Evolutionary conservation across 1,140 invertebrate species (phyloP).

Genomic region (Drosophila sechellia): DNA sequence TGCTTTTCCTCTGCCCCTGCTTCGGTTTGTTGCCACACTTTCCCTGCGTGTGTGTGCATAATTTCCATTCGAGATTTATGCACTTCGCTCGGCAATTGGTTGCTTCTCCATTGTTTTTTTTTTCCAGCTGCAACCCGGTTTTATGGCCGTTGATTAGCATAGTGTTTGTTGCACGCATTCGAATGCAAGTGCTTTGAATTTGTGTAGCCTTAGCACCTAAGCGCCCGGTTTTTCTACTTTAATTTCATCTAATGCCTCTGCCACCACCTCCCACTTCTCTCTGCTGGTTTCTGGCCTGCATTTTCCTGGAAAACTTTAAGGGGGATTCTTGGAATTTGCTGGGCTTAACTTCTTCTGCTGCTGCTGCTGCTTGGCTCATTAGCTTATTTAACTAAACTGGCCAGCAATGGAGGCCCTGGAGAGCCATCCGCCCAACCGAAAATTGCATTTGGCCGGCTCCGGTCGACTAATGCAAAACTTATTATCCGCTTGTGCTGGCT

Average conservation of each 20-base stretch:
- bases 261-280: not conserved
- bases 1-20: not conserved
- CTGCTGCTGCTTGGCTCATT: constrained; percentile 15
- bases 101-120: constrained; percentile 1
- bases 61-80: constrained; percentile 38
- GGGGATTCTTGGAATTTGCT: not conserved
- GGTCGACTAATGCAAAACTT: constrained; percentile 56
- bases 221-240: not conserved
- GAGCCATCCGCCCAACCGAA: constrained; percentile 2
- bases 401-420: not conserved
- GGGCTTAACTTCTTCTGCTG: not conserved
- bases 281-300: not conserved
- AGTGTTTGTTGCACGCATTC: constrained; percentile 17
- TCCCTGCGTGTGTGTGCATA: constrained; percentile 11
- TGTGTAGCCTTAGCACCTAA: not conserved
- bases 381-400: constrained; percentile 20
- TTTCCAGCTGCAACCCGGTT: not conserved
- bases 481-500: constrained; percentile 64
- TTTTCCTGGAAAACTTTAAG: constrained; percentile 1
- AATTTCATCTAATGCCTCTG: not conserved
- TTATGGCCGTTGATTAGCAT: constrained; percentile 35
- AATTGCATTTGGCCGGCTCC: constrained; percentile 50
- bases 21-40: not conserved
- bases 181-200: constrained; percentile 18
- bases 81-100: constrained; percentile 15